Percentiles rank a stretch among this genome's conserved stretches.
Evolutionary conservation across 2,797 vertebrate species (phyloP).

Genomic region (Channa striata): DNA sequence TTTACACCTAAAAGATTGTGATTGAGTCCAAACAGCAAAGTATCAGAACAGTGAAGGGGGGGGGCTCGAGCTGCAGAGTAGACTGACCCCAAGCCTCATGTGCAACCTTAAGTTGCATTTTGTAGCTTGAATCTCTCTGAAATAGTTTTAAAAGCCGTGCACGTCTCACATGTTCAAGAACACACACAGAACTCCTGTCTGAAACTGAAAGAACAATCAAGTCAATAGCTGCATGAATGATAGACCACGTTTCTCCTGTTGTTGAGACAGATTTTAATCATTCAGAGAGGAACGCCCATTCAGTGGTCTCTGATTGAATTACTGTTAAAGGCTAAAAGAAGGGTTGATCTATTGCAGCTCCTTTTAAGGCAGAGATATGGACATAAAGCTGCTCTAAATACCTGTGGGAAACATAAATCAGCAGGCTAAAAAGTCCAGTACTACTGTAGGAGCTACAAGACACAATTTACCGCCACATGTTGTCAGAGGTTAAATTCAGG

Average conservation of each 20-base stretch:
- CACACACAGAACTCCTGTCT: neutral
- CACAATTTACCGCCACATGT: slow-evolving; percentile 21
- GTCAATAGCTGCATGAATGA: slow-evolving; percentile 20
- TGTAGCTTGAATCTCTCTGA: no score
- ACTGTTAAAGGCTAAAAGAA: slow-evolving; percentile 18
- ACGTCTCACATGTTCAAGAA: neutral
- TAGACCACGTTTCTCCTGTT: neutral
- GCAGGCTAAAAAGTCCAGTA: slow-evolving; percentile 17
- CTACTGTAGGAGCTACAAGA: slow-evolving; percentile 5
- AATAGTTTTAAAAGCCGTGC: no score
- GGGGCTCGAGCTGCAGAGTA: no score
- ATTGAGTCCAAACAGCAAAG: no score
- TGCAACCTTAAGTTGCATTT: no score
- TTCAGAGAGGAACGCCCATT: slow-evolving; percentile 16
- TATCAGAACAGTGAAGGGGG: no score
- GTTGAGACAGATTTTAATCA: slow-evolving; percentile 21
- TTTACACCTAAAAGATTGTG: no score
- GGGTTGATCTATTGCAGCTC: slow-evolving; percentile 31
- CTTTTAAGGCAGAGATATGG: slow-evolving; percentile 8
- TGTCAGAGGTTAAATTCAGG: slow-evolving; percentile 21
- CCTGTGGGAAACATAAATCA: slow-evolving; percentile 26
- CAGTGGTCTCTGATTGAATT: slow-evolving; percentile 15
- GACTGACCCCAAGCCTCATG: no score
- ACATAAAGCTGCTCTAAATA: slow-evolving; percentile 22
- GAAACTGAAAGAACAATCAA: slow-evolving; percentile 1